Base-by-base conservation (phyloP, 30 jellyfish, hydroid and myxozoan genomes). In the Cassiopea andromeda region DNA sequence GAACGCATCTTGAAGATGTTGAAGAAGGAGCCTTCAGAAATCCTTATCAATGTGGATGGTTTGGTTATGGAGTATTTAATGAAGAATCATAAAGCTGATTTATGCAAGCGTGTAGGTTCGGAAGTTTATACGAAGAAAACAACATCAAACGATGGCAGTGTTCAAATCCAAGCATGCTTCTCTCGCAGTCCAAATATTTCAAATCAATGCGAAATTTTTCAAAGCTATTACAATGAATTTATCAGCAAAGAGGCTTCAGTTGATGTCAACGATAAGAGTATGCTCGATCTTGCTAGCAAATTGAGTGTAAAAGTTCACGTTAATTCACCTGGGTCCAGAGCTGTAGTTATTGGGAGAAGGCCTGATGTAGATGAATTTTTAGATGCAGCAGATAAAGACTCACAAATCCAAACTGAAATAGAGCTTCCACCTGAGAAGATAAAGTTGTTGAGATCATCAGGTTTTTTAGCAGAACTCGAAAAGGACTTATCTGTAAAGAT, bases 1-100 rank as follows among this genome's bases (percentile, higher is more conserved):
- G 93, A 85, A 12, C 93, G 59, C 60, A 43, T 60, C n/a, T 85
- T 85, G 93, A 85, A 60, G 18, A 59, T 85, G 45, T 9, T 73
- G 47, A 57, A 58, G 58, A 85, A 85, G 69, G 81, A n/a, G 10
- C 83, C 87, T 18, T 75, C n/a, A 5, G 93, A 49, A 60, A 48
- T 85, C 1, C 9, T 14, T 57, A 46, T 72, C 1, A 74, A 85
- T 19, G 93, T 59, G 13, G 92, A 84, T 72, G 48, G 58, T 44
- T 18, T 19, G 44, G 44, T 84, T 15, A 43, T 84, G 59, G 69
- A 84, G 7, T 49, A 14, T 46, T 46, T 84, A 19, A 9, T 84
- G 80, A 38, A 47, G 7, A 72, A 70, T 0, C 78, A 58, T 46
- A 84, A 84, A 60, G 50, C 46, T 14, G 79, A 84, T 45, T 15